Base-by-base conservation (phyloP, 2,113 vertebrate species). In the Pelmatolapia mariae region DNA sequence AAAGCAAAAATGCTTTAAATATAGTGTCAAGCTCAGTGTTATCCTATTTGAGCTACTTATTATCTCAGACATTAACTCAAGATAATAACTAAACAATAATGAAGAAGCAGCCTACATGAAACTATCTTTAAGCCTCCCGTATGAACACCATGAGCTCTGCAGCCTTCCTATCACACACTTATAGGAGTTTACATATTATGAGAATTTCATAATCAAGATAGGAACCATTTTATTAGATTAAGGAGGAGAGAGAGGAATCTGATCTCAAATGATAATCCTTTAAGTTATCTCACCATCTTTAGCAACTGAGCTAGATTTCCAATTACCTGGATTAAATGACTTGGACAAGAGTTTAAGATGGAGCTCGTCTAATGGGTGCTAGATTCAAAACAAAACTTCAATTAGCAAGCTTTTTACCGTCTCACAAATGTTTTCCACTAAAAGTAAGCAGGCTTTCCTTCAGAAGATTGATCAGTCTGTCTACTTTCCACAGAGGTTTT, bases 1-100 rank as follows among this genome's bases (percentile, higher is more conserved):
- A 89, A 68, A 91, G 79, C 80, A 88, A 59, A 90, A 83, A 87
- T 59, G 68, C 80, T 79, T 78, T 52, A 71, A 53, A 68, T 83
- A 68, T 87, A 85, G 83, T 87, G 89, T 91, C 85, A 86, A 43
- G 89, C 85, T 91, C 68, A 82, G 73, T 68, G 61, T 94, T 86
- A 88, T 86, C 86, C 90, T 90, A 43, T 31, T 85, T 89, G 82
- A 91, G 89, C 50, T 4, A 45, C 22, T 89, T 86, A 86, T 92
- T 59, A 87, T 84, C 90, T 76, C 83, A 53, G 86, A 92, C 59
- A 89, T 86, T 82, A 87, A 85, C 40, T 43, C 43, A 87, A 88
- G 45, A 78, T 33, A 83, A 86, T 71, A 91, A 91, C 84, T 85
- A 80, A 89, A 92, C 83, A 84, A 85, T 80, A 82, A 85, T 76